phyloP scores from a whole-genome alignment of 2,113 vertebrate genomes.

The Paratilapia polleni region DNA sequence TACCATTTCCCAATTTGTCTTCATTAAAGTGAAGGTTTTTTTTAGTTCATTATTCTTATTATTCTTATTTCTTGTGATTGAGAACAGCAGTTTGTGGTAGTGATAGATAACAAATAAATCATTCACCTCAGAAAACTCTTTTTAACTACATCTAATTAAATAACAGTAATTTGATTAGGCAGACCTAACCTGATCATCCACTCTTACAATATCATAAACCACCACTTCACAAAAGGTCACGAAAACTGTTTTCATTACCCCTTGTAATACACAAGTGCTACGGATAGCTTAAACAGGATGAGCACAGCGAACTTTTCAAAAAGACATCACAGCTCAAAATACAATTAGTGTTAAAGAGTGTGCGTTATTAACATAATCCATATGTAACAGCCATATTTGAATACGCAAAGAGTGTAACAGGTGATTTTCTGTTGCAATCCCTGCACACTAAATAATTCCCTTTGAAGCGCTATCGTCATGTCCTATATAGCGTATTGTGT shows the following conservation, averaged over 20 bases:
- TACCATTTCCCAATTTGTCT: not conserved
- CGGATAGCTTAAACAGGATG: not conserved
- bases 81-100: not conserved
- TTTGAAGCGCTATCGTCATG: constrained; percentile 9
- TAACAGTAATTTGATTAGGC: not conserved
- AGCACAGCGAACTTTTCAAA: not conserved
- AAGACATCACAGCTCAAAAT: not conserved
- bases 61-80: not conserved
- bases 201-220: not conserved
- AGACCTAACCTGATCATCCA: not conserved
- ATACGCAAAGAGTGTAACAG: not conserved
- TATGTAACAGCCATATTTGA: not conserved
- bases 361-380: not conserved
- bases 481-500: constrained; percentile 11
- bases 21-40: not conserved
- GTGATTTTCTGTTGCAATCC: constrained; percentile 7
- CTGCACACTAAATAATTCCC: constrained; percentile 21
- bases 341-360: not conserved
- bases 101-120: not conserved
- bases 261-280: not conserved
- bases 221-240: not conserved
- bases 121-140: not conserved
- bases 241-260: not conserved
- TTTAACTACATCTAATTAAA: not conserved
- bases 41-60: not conserved